Evolutionary conservation across 2,797 vertebrate species (phyloP).

Genomic region (Centroberyx gerrardi): DNA sequence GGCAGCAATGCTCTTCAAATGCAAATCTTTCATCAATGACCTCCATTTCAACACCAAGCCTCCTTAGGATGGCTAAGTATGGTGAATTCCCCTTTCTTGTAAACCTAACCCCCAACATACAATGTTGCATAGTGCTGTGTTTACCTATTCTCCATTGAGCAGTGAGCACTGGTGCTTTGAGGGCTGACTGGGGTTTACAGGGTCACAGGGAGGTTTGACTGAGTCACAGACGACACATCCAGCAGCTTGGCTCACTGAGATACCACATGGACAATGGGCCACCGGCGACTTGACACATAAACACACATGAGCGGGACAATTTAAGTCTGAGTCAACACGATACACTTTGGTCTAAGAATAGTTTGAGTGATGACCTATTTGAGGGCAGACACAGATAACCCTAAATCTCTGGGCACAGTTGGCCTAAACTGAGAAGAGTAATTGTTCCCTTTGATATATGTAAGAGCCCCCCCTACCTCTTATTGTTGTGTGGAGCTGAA

Average conservation of each 20-base stretch:
- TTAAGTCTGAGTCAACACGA: conserved; percentile 39
- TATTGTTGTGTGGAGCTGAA: background rate
- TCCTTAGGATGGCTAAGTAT: too few relatives aligned
- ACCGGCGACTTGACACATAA: conserved; percentile 26
- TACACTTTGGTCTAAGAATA: conserved; percentile 41
- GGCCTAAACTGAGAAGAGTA: background rate
- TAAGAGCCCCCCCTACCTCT: background rate
- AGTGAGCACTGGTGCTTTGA: background rate
- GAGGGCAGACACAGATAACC: background rate
- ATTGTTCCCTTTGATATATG: background rate
- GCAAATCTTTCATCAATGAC: too few relatives aligned
- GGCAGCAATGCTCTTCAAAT: too few relatives aligned
- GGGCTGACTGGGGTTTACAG: conserved; percentile 26
- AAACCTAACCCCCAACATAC: too few relatives aligned
- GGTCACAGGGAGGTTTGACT: conserved; percentile 4
- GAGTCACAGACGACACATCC: conserved; percentile 6
- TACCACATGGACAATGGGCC: conserved; percentile 41
- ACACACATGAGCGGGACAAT: conserved; percentile 36
- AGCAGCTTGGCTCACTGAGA: conserved; percentile 41
- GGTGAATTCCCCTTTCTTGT: too few relatives aligned
- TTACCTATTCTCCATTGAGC: too few relatives aligned
- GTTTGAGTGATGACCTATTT: conserved; percentile 15
- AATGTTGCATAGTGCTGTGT: too few relatives aligned
- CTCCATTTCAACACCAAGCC: too few relatives aligned
- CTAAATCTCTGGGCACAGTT: conserved; percentile 4